Conservation (phyloP, 2,888 invertebrate genomes). For the Idaea dimidiata region DNA sequence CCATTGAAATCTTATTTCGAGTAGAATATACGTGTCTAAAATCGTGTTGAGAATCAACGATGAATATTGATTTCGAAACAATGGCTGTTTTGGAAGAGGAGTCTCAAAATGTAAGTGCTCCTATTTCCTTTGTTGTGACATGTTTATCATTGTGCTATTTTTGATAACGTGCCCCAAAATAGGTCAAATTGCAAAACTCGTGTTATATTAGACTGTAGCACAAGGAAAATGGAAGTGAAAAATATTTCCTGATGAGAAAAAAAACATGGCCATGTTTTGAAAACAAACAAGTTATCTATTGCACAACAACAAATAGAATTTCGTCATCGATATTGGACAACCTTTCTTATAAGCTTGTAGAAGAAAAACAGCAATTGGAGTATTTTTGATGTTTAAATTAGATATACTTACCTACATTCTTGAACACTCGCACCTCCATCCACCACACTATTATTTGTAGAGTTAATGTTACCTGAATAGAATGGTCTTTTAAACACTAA, state of each 20-base stretch:
- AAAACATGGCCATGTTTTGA: conserved; percentile 30
- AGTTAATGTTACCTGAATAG: no score
- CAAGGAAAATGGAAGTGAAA: not conserved
- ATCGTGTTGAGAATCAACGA: conserved; percentile 34
- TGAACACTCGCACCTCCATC: no score
- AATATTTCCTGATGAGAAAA: conserved; percentile 19
- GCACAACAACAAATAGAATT: conserved; percentile 57
- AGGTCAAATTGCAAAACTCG: not conserved
- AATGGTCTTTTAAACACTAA: no score
- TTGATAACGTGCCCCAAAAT: not conserved
- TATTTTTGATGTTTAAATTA: no score
- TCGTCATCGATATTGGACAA: conserved; percentile 36
- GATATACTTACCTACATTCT: no score
- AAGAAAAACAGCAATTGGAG: not conserved
- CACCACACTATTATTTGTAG: no score
- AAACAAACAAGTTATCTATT: conserved; percentile 35
- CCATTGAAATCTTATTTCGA: conserved; percentile 1
- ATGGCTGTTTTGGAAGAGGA: conserved; percentile 84
- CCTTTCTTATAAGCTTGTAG: not conserved
- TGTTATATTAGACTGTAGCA: not conserved
- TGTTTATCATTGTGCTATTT: not conserved
- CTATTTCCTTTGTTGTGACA: conserved; percentile 48
- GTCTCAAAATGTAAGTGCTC: conserved; percentile 81
- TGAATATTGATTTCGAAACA: conserved; percentile 82
- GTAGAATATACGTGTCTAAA: conserved; percentile 10